Evolutionary conservation across 2,888 invertebrate species (phyloP).

Genomic region (Trissolcus brochymenae): DNA sequence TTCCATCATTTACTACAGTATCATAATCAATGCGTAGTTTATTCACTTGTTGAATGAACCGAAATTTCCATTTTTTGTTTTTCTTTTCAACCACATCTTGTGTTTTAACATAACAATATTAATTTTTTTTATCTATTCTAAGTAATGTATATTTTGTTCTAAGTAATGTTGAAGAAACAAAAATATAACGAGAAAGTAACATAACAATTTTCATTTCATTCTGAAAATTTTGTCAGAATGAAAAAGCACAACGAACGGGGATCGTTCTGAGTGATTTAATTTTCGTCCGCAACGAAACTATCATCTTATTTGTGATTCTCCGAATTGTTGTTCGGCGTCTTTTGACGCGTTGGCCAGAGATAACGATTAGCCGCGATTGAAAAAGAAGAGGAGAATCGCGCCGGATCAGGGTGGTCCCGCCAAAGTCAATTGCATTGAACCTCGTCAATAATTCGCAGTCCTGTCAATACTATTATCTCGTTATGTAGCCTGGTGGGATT

Average conservation of each 20-base stretch:
- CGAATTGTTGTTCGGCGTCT: slow-evolving; percentile 52
- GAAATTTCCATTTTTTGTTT: too few relatives aligned
- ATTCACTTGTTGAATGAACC: too few relatives aligned
- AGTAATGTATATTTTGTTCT: too few relatives aligned
- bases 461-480: slow-evolving; percentile 65
- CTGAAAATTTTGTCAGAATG: too few relatives aligned
- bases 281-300: slow-evolving; percentile 12
- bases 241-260: too few relatives aligned
- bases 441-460: slow-evolving; percentile 59
- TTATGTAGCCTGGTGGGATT: slow-evolving; percentile 57
- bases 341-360: slow-evolving; percentile 48
- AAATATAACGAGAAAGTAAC: too few relatives aligned
- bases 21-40: too few relatives aligned
- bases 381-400: slow-evolving; percentile 37
- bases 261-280: slow-evolving; percentile 35
- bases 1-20: slow-evolving; percentile 2
- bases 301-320: slow-evolving; percentile 36
- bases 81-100: too few relatives aligned
- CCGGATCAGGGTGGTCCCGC: slow-evolving; percentile 66
- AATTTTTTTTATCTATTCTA: too few relatives aligned
- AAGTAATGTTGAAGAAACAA: too few relatives aligned
- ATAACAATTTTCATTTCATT: too few relatives aligned
- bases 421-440: slow-evolving; percentile 66
- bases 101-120: too few relatives aligned
- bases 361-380: slow-evolving; percentile 50